phyloP scores from a whole-genome alignment of 92 coral and sea anemone genomes.

The Virgularia gustaviana region DNA sequence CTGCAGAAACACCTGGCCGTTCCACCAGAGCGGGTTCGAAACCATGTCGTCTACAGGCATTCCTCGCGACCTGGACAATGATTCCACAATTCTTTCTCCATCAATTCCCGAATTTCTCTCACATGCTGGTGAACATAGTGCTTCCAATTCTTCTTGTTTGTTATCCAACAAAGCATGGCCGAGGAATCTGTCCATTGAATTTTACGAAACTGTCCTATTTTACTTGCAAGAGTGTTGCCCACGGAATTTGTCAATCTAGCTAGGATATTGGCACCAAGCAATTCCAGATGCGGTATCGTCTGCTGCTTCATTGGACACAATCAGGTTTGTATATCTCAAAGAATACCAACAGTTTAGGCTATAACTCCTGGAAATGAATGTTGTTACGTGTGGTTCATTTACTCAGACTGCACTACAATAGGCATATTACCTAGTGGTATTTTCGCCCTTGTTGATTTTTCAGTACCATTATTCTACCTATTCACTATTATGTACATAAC shows the following conservation, averaged over 20 bases:
- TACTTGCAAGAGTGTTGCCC: neutral
- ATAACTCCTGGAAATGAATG: too few species aligned
- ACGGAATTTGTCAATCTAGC: slow-evolving; percentile 18
- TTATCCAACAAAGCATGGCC: slow-evolving; percentile 9
- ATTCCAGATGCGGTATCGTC: slow-evolving; percentile 6
- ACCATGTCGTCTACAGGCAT: slow-evolving; percentile 1
- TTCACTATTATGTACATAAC: too few species aligned
- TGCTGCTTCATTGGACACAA: too few species aligned
- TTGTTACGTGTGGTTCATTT: too few species aligned
- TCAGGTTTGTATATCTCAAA: too few species aligned
- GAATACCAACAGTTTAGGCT: too few species aligned
- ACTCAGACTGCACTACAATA: too few species aligned
- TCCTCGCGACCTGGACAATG: slow-evolving; percentile 23
- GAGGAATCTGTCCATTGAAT: slow-evolving; percentile 23
- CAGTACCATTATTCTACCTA: too few species aligned
- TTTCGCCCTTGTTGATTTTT: too few species aligned
- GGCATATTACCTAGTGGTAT: too few species aligned
- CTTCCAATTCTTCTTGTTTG: slow-evolving; percentile 10
- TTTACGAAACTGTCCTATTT: neutral
- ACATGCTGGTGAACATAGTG: slow-evolving; percentile 5
- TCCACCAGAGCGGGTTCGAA: slow-evolving; percentile 13
- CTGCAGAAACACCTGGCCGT: neutral
- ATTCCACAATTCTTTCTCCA: slow-evolving; percentile 8
- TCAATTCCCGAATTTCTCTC: slow-evolving; percentile 5
- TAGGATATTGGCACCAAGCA: slow-evolving; percentile 18